These are phyloP conservation scores for Amazonetta brasiliensis DNA, from an alignment of 2,797 vertebrate species.

Conservation along the genomic window DNA sequence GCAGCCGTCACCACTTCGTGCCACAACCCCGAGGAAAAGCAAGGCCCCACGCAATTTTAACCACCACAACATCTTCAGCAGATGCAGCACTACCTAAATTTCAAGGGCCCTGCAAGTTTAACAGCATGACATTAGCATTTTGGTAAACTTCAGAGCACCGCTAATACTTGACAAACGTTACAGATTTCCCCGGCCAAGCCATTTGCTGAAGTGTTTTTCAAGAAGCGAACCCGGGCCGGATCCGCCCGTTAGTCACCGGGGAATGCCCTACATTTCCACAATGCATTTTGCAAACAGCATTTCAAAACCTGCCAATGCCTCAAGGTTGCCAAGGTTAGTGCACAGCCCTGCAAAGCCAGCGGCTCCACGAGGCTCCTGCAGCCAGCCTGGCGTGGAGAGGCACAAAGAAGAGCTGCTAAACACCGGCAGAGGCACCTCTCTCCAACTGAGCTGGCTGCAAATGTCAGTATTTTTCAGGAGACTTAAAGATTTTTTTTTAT, in stretches of 20 bases:
- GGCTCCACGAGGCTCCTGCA: fast-evolving
- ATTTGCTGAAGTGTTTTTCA: not conserved
- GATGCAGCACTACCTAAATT: not conserved
- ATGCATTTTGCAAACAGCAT: not conserved
- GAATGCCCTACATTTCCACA: not conserved
- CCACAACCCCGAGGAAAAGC: not conserved
- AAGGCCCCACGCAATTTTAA: fast-evolving
- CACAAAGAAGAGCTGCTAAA: not conserved
- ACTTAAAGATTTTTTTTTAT: not conserved
- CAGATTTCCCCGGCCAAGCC: not conserved
- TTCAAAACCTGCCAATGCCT: not conserved
- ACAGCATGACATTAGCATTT: fast-evolving
- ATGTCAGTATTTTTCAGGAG: not conserved
- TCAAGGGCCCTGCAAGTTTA: not conserved
- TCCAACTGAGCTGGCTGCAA: not conserved
- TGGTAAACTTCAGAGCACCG: not conserved
- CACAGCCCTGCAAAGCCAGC: not conserved
- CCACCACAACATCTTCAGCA: not conserved
- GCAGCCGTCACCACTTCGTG: not conserved
- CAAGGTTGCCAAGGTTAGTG: not conserved
- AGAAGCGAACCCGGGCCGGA: fast-evolving
- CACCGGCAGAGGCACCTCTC: not conserved
- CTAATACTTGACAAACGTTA: not conserved
- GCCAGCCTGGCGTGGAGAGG: not conserved
- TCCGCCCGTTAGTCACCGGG: not conserved